Evolutionary conservation across 2,888 invertebrate species (phyloP).

Genomic region (Volucella zonaria): DNA sequence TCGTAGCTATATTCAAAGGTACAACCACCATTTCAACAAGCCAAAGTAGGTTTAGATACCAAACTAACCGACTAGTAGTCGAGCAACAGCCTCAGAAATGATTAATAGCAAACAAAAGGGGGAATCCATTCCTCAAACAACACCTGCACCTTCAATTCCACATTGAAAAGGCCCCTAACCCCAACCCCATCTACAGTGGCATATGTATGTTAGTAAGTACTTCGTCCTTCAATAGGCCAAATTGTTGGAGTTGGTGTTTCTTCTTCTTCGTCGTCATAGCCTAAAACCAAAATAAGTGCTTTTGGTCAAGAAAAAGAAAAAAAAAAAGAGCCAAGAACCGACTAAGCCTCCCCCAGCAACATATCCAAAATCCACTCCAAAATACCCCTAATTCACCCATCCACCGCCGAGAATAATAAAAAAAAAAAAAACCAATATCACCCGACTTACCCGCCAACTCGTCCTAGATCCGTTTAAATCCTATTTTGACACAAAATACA

Average conservation of each 20-base stretch:
- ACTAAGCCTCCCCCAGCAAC: not conserved
- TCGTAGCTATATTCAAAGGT: no score
- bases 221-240: not conserved
- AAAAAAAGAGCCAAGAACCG: not conserved
- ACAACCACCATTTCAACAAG: no score
- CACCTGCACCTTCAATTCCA: not conserved
- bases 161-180: not conserved
- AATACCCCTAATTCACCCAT: constrained; percentile 10
- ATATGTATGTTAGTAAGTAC: not conserved
- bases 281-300: constrained; percentile 26
- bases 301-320: constrained; percentile 41
- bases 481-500: constrained; percentile 55
- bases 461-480: constrained; percentile 21
- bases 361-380: not conserved
- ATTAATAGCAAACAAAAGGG: constrained; percentile 37
- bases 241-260: constrained; percentile 1
- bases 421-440: no score
- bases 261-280: constrained; percentile 27
- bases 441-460: constrained; percentile 37
- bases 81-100: constrained; percentile 10
- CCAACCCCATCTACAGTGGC: not conserved
- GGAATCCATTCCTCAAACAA: constrained; percentile 29
- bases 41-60: no score
- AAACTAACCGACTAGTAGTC: not conserved
- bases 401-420: not conserved